Base-by-base conservation (phyloP, 2,797 vertebrate species). In the Xerus rutilus region DNA sequence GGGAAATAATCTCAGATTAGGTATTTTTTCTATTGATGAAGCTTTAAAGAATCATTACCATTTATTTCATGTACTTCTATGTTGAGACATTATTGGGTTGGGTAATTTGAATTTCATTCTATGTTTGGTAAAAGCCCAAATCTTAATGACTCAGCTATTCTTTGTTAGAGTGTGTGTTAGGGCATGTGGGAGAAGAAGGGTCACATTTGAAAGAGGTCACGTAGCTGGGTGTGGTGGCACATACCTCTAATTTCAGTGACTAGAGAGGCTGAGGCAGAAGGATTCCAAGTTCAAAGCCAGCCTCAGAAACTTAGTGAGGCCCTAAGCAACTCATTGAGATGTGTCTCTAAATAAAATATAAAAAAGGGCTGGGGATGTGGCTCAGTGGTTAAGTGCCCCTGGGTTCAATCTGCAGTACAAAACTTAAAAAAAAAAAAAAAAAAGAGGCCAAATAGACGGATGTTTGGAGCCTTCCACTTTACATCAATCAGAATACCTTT, bases 11-110 rank as follows among this genome's bases (percentile, higher is more conserved):
- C 15, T 67, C 45, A 54, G 23, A 85, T 39, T 14, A 90, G 28
- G 13, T 81, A 65, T 83, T 92, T 91, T 85, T 69, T 89, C 82
- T 70, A 25, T n/a, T 54, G 72, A 84, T 84, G 59, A 65, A n/a
- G 11, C 35, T 76, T 84, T 87, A 49, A 74, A 59, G 72, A 52
- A 86, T 86, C 13, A 45, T 79, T 85, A 49, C 39, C 39, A 39
- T 39, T 74, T 65, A 79, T 82, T 95, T 72, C 59, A 9, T 74
- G 9, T 73, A 49, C n/a, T 90, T 70, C 35, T 11, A 2, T 54
- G 23, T 83, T 64, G n/a, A 83, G 43, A 67, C 86, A 79, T 73
- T 83, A 54, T 62, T 85, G 5, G 54, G 18, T 72, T 54, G 62
- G 47, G 47, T 93, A 54, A 52, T 85, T 43, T 70, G 82, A 23